Evolutionary conservation across 1,140 invertebrate species (phyloP).

Genomic region (Laodelphax striatellus): DNA sequence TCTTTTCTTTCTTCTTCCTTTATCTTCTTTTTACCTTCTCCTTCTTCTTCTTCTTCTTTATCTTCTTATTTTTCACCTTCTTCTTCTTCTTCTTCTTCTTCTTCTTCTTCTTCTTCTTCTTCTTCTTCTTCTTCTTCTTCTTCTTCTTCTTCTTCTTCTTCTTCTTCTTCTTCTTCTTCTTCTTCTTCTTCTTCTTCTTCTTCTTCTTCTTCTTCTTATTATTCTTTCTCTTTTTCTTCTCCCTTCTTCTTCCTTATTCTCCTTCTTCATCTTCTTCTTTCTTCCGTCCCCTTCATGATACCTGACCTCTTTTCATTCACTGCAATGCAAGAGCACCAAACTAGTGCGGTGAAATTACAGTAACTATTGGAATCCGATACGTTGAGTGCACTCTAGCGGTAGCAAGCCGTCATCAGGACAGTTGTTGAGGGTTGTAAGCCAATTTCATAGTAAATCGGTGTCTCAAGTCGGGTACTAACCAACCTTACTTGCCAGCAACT

Average conservation of each 20-base stretch:
- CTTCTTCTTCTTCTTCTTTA: too few species aligned
- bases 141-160: conserved; percentile 2
- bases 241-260: too few species aligned
- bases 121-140: conserved; percentile 3
- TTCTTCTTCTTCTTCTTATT: background rate
- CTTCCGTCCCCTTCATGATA: too few species aligned
- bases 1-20: too few species aligned
- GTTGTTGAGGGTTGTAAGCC: too few species aligned
- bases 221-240: background rate
- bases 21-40: too few species aligned
- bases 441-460: too few species aligned
- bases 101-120: conserved; percentile 2
- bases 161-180: conserved; percentile 2
- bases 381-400: background rate
- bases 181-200: background rate
- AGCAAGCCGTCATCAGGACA: too few species aligned
- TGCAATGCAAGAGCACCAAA: background rate
- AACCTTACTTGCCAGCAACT: too few species aligned
- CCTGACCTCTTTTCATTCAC: too few species aligned
- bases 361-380: background rate
- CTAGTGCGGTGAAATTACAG: background rate
- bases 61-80: conserved; percentile 2
- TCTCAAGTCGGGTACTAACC: too few species aligned
- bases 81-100: conserved; percentile 7
- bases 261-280: too few species aligned